These are phyloP conservation scores for Eupeodes luniger DNA, from an alignment of 2,888 invertebrate genomes.

Conservation along the genomic window DNA sequence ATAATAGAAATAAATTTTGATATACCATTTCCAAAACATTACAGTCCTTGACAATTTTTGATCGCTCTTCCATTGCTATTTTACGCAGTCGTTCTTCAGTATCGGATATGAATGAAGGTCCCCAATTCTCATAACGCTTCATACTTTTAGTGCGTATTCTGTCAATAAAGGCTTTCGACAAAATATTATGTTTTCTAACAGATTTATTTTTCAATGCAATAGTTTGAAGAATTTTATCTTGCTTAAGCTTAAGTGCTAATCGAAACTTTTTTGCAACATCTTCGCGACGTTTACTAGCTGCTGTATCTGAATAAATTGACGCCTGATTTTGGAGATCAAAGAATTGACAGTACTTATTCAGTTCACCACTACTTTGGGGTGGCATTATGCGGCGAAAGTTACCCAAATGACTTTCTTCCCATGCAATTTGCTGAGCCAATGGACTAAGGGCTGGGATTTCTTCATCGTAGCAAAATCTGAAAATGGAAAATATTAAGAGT, in stretches of 20 bases:
- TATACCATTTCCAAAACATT: conserved; percentile 80
- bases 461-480: conserved; percentile 2
- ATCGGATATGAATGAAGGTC: conserved; percentile 81
- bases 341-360: conserved; percentile 87
- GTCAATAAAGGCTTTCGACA: conserved; percentile 85
- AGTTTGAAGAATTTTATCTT: conserved; percentile 75
- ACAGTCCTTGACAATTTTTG: conserved; percentile 78
- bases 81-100: conserved; percentile 88
- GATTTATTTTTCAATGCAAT: conserved; percentile 39
- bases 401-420: conserved; percentile 91
- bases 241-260: conserved; percentile 85
- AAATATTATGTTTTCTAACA: conserved; percentile 47
- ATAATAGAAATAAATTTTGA: too few relatives aligned
- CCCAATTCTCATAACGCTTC: conserved; percentile 80
- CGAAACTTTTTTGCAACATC: conserved; percentile 89
- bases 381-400: conserved; percentile 90
- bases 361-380: conserved; percentile 84
- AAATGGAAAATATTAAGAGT: background rate
- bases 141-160: conserved; percentile 77
- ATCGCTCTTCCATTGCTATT: conserved; percentile 80
- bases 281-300: conserved; percentile 91
- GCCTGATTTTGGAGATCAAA: conserved; percentile 89
- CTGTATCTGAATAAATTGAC: conserved; percentile 88
- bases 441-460: conserved; percentile 81
- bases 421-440: conserved; percentile 87